phyloP scores from a whole-genome alignment of 2,113 vertebrate genomes.

The Melospiza georgiana region DNA sequence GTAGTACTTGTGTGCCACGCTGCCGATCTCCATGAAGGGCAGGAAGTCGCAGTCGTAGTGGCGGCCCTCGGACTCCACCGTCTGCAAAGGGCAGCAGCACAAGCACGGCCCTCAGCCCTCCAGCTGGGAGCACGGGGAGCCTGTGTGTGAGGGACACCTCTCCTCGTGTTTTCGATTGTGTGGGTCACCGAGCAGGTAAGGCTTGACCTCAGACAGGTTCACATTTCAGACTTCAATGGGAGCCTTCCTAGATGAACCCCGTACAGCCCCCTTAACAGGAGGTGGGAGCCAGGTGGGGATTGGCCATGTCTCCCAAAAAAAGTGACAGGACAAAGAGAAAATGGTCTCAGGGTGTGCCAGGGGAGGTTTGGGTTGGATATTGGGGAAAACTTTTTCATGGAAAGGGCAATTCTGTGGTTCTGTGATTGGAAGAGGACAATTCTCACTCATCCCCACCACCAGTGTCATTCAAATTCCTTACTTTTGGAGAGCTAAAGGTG shows the following conservation, averaged over 20 bases:
- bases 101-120: neutral
- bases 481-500: slow-evolving; percentile 86
- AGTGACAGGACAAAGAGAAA: neutral
- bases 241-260: neutral
- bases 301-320: neutral
- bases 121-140: neutral
- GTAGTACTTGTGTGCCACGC: slow-evolving; percentile 94
- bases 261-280: neutral
- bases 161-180: neutral
- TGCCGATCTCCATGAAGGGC: slow-evolving; percentile 96
- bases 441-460: neutral
- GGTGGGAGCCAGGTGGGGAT: neutral
- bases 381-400: neutral
- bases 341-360: neutral
- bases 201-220: neutral
- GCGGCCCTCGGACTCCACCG: slow-evolving; percentile 86
- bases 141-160: accelerated
- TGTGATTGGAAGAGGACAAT: neutral
- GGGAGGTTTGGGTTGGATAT: neutral
- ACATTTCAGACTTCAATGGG: neutral
- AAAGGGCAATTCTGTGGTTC: neutral
- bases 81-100: slow-evolving; percentile 70
- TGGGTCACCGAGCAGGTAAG: neutral
- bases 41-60: slow-evolving; percentile 92
- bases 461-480: slow-evolving; percentile 26